Evolutionary conservation across 2,113 vertebrate species (phyloP), one percentile per base, ranked within the genome.

Genomic region (Morone chrysops): DNA sequence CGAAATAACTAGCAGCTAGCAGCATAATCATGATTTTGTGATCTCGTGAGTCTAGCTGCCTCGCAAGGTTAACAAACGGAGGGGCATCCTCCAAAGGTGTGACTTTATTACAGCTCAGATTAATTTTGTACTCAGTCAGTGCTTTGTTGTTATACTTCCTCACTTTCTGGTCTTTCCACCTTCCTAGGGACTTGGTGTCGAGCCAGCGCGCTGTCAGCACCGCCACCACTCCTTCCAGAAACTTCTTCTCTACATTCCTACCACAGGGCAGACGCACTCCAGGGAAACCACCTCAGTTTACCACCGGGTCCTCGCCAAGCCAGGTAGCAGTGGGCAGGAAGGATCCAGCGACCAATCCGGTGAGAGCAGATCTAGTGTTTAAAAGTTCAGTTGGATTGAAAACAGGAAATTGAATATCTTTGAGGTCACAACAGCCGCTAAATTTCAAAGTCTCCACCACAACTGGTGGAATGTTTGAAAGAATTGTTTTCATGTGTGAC

Each of bases 211-310:
- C 81, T 5, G 74, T 94, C 16, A 95, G 92, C 47, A 92, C 93
- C 41, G 92, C 96, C 78, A 94, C 95, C 25, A 94, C 97, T 51
- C 96, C 97, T 0, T 95, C 97, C 25, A 95, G 97, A 89, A 95
- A 95, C 90, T 95, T 96, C 85, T 99, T 99, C 92, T 98, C 97
- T 8, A 97, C 97, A 7, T 94, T 99, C 85, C 96, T 99, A 67
- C 96, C 97, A 0, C 98, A 99, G 75, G 95, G 93, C 66, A 96
- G 96, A 92, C 97, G 96, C 56, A 93, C 94, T 18, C 95, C 96
- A 6, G 94, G 93, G 3, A 96, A 95, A 83, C 66, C 90, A 10
- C 18, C 85, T 6, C 96, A 93, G 45, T 74, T 90, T 85, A 90
- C n/a, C 1, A 2, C 84, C 65, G 71, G 92, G 4, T 92, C 95